Evolutionary conservation across 2,113 vertebrate species (phyloP).

Genomic region (Carlito syrichta): DNA sequence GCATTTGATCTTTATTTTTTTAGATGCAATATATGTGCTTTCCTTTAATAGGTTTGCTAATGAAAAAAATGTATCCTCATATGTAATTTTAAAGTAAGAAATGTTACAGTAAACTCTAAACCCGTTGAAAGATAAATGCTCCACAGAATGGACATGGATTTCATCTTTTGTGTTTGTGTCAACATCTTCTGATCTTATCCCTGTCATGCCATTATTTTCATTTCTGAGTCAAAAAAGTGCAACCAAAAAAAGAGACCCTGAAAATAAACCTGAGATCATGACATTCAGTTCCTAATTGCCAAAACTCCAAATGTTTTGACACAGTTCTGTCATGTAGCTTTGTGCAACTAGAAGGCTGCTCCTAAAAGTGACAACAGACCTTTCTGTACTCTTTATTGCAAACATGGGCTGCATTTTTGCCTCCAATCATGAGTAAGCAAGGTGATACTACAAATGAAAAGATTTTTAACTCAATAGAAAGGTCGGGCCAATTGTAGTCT

Average conservation of each 20-base stretch:
- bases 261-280: neutral
- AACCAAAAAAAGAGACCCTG: neutral
- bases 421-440: neutral
- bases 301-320: neutral
- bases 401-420: neutral
- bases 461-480: neutral
- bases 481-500: neutral
- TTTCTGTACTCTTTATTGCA: neutral
- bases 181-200: neutral
- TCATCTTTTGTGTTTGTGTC: neutral
- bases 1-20: neutral
- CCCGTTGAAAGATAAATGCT: neutral
- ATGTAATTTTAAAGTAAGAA: neutral
- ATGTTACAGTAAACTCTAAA: neutral
- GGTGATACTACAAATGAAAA: neutral
- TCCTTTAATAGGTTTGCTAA: neutral
- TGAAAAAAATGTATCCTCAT: neutral
- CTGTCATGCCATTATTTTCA: neutral
- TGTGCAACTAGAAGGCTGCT: neutral
- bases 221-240: neutral
- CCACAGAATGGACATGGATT: neutral
- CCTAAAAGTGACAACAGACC: neutral
- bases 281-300: neutral
- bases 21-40: neutral
- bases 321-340: neutral